These are phyloP conservation scores for Protonibea diacanthus DNA, from an alignment of 2,797 vertebrate genomes.

Conservation along the genomic window DNA sequence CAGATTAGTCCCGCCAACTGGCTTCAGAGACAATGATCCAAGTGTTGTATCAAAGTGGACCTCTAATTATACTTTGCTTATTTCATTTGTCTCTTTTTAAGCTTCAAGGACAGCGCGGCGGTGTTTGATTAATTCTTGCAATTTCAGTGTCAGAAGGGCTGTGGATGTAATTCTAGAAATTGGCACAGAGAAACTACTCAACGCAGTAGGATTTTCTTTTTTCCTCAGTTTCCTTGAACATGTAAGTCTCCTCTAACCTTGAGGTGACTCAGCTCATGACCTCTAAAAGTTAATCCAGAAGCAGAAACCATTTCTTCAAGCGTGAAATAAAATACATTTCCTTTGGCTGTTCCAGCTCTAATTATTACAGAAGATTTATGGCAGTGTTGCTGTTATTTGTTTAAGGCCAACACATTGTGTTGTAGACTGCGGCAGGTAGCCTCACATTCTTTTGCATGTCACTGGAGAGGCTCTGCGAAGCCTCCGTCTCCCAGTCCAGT, in stretches of 20 bases:
- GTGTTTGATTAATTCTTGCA: conserved; percentile 40
- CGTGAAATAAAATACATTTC: conserved; percentile 70
- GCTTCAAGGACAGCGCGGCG: conserved; percentile 4
- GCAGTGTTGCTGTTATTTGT: conserved; percentile 48
- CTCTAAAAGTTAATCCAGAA: conserved; percentile 61
- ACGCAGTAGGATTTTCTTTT: conserved; percentile 1
- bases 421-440: conserved; percentile 19
- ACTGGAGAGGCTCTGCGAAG: conserved; percentile 35
- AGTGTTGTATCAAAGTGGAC: conserved; percentile 39
- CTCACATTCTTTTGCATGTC: conserved; percentile 56
- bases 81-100: conserved; percentile 35
- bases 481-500: conserved; percentile 59
- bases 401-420: conserved; percentile 34
- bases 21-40: conserved; percentile 51
- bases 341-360: conserved; percentile 47
- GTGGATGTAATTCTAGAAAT: conserved; percentile 21
- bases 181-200: background rate
- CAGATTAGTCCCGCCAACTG: conserved; percentile 37
- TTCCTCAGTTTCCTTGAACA: conserved; percentile 27
- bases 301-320: conserved; percentile 49
- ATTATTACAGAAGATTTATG: conserved; percentile 69
- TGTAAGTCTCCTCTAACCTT: conserved; percentile 35
- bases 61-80: conserved; percentile 31
- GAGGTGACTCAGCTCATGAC: conserved; percentile 28
- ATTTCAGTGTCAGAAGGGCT: conserved; percentile 38